Evolutionary conservation across 23 tunicate genomes (phyloP).

Genomic region (Ascidia mentula): DNA sequence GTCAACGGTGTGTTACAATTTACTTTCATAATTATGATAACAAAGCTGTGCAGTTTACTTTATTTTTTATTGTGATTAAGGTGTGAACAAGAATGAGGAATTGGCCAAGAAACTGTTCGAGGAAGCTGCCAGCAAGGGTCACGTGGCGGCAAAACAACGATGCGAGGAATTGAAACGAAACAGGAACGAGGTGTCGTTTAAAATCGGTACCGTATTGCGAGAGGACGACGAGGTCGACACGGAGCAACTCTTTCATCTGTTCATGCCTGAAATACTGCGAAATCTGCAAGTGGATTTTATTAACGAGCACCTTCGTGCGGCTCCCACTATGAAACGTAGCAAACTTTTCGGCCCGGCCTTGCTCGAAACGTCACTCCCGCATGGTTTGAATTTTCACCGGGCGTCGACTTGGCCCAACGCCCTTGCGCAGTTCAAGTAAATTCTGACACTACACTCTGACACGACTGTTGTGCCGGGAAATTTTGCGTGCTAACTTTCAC

Average conservation of each 20-base stretch:
- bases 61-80: too few species aligned
- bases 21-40: too few species aligned
- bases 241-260: background rate
- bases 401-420: background rate
- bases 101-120: background rate
- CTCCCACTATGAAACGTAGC: background rate
- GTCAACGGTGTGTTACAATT: too few species aligned
- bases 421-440: background rate
- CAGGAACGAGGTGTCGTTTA: background rate
- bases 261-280: background rate
- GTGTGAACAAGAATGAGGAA: background rate
- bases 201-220: background rate
- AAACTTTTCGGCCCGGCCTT: background rate
- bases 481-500: background rate
- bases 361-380: background rate
- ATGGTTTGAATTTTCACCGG: background rate
- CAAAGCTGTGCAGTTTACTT: too few species aligned
- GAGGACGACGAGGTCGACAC: background rate
- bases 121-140: background rate
- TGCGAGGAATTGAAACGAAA: background rate
- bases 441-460: too few species aligned
- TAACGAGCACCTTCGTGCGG: background rate
- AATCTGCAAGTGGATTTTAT: background rate
- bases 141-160: background rate
- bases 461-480: background rate